A percentile compares a stretch with the other conserved stretches of the same genome.
Conservation (phyloP, 2,888 invertebrate species). For the Thecophora atra region DNA sequence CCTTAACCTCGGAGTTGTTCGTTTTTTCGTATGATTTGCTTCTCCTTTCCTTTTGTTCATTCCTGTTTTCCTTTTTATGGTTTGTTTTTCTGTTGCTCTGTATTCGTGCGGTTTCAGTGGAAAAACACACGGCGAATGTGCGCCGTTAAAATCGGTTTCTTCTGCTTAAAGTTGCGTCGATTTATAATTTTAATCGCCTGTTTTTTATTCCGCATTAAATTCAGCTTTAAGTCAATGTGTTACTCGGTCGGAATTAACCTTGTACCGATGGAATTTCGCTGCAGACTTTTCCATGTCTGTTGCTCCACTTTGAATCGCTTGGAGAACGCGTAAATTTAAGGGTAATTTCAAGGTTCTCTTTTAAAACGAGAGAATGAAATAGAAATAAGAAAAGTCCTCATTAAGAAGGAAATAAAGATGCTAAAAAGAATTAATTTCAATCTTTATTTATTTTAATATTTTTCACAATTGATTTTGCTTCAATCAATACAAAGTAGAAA, state of each 20-base stretch:
- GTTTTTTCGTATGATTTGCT: neutral
- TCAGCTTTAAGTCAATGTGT: slow-evolving; percentile 3
- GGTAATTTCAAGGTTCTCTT: neutral
- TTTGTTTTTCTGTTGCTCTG: neutral
- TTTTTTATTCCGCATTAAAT: too few relatives aligned
- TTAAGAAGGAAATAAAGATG: too few relatives aligned
- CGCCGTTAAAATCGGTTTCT: slow-evolving; percentile 8
- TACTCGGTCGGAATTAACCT: slow-evolving; percentile 8
- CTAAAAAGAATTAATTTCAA: too few relatives aligned
- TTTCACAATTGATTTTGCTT: neutral
- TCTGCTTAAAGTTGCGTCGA: slow-evolving; percentile 16
- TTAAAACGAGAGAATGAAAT: too few relatives aligned
- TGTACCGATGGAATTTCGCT: neutral
- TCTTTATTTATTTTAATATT: too few relatives aligned
- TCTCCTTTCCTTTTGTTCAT: neutral
- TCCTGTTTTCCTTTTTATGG: neutral
- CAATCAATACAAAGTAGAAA: neutral
- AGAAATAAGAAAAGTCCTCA: too few relatives aligned
- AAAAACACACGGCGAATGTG: slow-evolving; percentile 6
- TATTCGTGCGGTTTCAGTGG: neutral
- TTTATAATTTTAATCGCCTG: slow-evolving; percentile 16
- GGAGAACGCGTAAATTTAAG: neutral
- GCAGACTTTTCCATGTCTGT: neutral
- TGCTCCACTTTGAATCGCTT: neutral
- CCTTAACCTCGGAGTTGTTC: neutral